Evolutionary conservation across 2,888 invertebrate species (phyloP).

Genomic region (Litoditis marina): DNA sequence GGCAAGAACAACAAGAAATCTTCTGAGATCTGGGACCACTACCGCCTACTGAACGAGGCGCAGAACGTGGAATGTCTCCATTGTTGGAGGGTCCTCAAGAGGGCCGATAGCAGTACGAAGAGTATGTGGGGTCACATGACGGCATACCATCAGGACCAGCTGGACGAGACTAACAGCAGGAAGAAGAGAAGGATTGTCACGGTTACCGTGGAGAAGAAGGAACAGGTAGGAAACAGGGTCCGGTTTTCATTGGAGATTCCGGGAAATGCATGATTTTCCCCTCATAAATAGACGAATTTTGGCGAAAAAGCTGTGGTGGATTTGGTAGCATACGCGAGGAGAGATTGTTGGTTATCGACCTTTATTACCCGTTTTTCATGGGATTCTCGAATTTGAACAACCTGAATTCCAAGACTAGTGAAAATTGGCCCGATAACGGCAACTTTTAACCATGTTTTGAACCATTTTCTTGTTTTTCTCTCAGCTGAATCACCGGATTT

Average conservation of each 20-base stretch:
- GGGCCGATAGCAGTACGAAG: slow-evolving; percentile 50
- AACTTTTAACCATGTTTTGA: no score
- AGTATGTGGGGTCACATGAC: slow-evolving; percentile 57
- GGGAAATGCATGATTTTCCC: slow-evolving; percentile 15
- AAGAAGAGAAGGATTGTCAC: slow-evolving; percentile 29
- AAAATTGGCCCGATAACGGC: no score
- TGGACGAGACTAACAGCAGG: slow-evolving; percentile 37
- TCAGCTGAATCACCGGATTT: no score
- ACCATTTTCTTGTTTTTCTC: no score
- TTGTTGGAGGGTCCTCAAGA: slow-evolving; percentile 48
- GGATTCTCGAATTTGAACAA: no score
- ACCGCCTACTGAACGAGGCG: slow-evolving; percentile 33
- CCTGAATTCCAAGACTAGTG: no score
- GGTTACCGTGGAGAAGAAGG: slow-evolving; percentile 4
- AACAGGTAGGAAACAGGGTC: neutral
- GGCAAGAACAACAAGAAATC: slow-evolving; percentile 27
- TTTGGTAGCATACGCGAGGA: no score
- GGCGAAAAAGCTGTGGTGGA: neutral
- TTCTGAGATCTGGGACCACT: slow-evolving; percentile 55
- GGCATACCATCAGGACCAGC: slow-evolving; percentile 47
- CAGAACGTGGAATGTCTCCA: slow-evolving; percentile 51
- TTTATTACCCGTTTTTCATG: no score
- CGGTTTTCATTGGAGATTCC: no score
- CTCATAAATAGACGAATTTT: neutral
- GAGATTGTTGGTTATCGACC: no score